These are phyloP conservation scores for Manduca sexta DNA, from an alignment of 1,140 invertebrate species.

Conservation along the genomic window DNA sequence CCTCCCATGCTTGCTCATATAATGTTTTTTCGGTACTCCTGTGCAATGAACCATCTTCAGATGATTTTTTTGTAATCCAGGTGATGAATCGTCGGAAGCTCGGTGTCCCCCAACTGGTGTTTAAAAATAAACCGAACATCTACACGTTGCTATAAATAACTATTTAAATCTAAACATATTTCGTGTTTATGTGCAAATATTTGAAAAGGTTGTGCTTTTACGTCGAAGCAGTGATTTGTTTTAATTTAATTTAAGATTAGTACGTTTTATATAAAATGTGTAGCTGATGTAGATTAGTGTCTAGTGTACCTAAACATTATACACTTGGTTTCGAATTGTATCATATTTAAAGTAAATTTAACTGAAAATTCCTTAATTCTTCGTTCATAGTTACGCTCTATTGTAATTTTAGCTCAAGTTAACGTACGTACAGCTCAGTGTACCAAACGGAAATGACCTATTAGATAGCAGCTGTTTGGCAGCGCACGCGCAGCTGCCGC, in stretches of 20 bases:
- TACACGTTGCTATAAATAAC: conserved; percentile 10
- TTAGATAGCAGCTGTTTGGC: conserved; percentile 55
- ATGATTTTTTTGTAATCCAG: conserved; percentile 47
- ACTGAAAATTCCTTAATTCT: too few relatives aligned
- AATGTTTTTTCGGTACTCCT: conserved; percentile 2
- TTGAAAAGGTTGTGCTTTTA: background rate
- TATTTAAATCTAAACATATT: background rate
- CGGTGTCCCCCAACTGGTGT: conserved; percentile 14
- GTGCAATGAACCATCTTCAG: conserved; percentile 19
- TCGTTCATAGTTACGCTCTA: too few relatives aligned
- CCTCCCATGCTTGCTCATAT: background rate
- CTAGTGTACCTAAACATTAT: too few relatives aligned
- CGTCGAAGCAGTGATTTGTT: too few relatives aligned
- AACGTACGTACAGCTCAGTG: conserved; percentile 14
- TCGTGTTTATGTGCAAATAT: background rate
- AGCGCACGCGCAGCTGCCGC: conserved; percentile 52
- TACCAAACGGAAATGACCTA: conserved; percentile 58
- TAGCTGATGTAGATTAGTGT: too few relatives aligned
- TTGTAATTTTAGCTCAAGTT: background rate
- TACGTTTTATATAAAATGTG: too few relatives aligned
- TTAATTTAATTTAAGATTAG: too few relatives aligned
- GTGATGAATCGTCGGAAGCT: conserved; percentile 42
- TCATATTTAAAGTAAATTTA: too few relatives aligned
- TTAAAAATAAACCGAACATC: conserved; percentile 37
- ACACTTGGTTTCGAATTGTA: too few relatives aligned